Base-by-base conservation (phyloP, 2,888 invertebrate species). In the Acronicta psi region DNA sequence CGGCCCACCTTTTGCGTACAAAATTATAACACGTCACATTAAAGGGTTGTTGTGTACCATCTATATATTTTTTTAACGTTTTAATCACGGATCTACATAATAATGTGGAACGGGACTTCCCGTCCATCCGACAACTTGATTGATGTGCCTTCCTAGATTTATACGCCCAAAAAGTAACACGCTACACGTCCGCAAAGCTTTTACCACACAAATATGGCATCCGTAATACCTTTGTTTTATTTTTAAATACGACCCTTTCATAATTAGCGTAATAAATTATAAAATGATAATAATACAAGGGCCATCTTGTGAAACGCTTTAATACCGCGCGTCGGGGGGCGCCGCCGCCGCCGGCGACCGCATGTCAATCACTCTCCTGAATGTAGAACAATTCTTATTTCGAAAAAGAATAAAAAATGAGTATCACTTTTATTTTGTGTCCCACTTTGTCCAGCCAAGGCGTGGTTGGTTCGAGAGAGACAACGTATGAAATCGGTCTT, bases 181-280 rank as follows among this genome's bases (percentile, higher is more conserved):
- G 88, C 87, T 81, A 88, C 86, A 87, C 86, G 91, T 92, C 89
- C 88, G 87, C 91, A 85, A 83, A 88, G 89, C 88, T 85, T 89
- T 89, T 86, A 82, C 83, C 82, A 82, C 79, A 85, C 82, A 88
- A 89, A 88, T 88, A 87, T 87, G 88, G 84, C 87, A 87, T 82
- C 80, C 80, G 80, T 89, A 89, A 87, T 88, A 88, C 90, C 87
- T 92, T 92, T 92, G 92, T 92, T 92, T 92, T 86, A 89, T 93
- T 93, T 93, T 92, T 91, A 90, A 90, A 93, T 90, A 89, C 86
- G 90, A 84, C 82, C 89, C 88, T 88, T 89, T 89, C 86, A 91
- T 93, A 93, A 94, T 94, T 93, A 93, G 93, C 90, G 92, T 93
- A 92, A 94, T 93, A 94, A 93, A 94, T 94, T 92, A 92, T 89